Conservation (phyloP, 2,113 vertebrate genomes). For the Tragelaphus strepsiceros region DNA sequence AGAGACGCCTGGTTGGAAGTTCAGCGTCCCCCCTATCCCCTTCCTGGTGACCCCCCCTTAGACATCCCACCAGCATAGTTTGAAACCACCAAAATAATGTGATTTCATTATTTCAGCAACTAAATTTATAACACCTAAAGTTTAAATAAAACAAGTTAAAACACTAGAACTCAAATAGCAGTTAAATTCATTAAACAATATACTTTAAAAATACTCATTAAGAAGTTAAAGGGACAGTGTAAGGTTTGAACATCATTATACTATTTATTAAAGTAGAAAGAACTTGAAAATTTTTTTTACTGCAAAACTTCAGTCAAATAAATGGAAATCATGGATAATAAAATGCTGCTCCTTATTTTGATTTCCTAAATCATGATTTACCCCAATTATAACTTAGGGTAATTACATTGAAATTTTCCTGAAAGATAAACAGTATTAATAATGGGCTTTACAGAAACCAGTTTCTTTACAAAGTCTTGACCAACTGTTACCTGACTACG, state of each 20-base stretch:
- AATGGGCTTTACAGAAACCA: constrained; percentile 59
- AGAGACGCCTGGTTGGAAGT: not conserved
- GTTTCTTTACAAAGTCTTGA: constrained; percentile 48
- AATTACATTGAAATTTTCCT: constrained; percentile 46
- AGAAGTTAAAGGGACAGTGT: constrained; percentile 63
- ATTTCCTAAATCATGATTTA: constrained; percentile 37
- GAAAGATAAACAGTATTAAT: constrained; percentile 36
- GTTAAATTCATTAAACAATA: constrained; percentile 55
- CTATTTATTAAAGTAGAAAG: constrained; percentile 67
- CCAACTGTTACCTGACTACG: constrained; percentile 41
- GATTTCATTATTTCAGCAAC: not conserved
- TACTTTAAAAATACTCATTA: constrained; percentile 49
- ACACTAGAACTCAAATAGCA: constrained; percentile 69
- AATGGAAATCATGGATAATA: constrained; percentile 32
- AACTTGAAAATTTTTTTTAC: constrained; percentile 36
- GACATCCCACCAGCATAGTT: not conserved
- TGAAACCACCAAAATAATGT: constrained; percentile 26
- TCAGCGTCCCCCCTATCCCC: not conserved
- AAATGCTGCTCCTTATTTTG: constrained; percentile 39
- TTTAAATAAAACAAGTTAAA: constrained; percentile 66
- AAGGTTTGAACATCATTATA: constrained; percentile 43
- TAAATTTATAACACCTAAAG: constrained; percentile 30
- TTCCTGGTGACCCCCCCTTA: not conserved
- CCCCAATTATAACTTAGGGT: constrained; percentile 29
- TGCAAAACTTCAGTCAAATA: constrained; percentile 50